These are phyloP conservation scores for Remorina albescens DNA, from an alignment of 2,797 vertebrate genomes.

Conservation along the genomic window DNA sequence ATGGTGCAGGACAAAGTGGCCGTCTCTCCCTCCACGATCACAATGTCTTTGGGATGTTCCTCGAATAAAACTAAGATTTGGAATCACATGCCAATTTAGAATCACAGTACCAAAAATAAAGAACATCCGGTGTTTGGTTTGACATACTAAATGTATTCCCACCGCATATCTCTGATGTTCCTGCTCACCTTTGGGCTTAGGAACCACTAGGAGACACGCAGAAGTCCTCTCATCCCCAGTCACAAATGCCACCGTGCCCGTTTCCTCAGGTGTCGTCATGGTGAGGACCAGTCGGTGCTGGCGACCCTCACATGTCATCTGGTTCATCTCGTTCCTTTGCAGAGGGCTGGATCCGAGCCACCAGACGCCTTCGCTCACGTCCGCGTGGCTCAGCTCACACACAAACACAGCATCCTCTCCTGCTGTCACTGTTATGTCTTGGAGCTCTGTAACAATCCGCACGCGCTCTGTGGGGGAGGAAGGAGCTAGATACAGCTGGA, in stretches of 20 bases:
- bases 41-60: conserved; percentile 76
- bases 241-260: conserved; percentile 88
- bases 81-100: conserved; percentile 20
- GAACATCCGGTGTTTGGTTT: no score
- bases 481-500: conserved; percentile 49
- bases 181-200: conserved; percentile 82
- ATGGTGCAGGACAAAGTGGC: conserved; percentile 80
- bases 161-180: background rate
- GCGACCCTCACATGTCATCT: conserved; percentile 83
- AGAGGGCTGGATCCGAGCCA: conserved; percentile 93
- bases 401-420: conserved; percentile 93
- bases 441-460: conserved; percentile 84
- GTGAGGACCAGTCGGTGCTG: conserved; percentile 85
- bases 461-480: conserved; percentile 79
- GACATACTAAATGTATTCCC: background rate
- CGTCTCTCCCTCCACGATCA: conserved; percentile 78
- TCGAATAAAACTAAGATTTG: conserved; percentile 80
- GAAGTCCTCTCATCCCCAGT: conserved; percentile 83
- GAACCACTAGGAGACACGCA: conserved; percentile 85
- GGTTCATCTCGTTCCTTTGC: conserved; percentile 92
- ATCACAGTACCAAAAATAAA: background rate
- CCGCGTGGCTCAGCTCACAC: conserved; percentile 90
- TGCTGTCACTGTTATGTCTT: conserved; percentile 90
- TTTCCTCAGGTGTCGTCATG: conserved; percentile 84
- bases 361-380: conserved; percentile 90